Evolutionary conservation across 2,797 vertebrate genomes (phyloP), one percentile per base, ranked within the genome.

Genomic region (Neoniphon sammara): DNA sequence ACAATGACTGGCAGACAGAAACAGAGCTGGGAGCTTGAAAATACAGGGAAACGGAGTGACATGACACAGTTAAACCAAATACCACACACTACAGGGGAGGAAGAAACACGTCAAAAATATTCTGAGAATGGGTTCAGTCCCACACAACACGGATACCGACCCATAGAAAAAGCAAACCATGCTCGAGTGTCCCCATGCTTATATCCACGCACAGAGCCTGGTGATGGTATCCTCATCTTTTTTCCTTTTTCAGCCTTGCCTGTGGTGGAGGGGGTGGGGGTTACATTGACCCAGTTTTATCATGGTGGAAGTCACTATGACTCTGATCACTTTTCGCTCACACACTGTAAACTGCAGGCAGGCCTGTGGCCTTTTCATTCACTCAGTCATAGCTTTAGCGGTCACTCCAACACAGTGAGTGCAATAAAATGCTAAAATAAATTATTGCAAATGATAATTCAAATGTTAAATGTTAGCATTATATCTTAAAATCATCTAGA

Each of bases 271-370:
- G 93, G 92, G 92, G 84, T 88, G 88, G 91, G 91, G 90, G 92
- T 93, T 92, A 93, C 89, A 93, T 83, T 94, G 93, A 94, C 94
- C 93, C 93, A 95, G 90, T 92, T 94, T 94, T 92, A 88, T 94
- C 92, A 94, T 85, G 92, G 89, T 91, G 87, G 85, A 91, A 93
- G 93, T 94, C 93, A 93, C 90, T 91, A 93, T 94, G 88, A 87
- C 89, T 95, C 89, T 88, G 89, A 93, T 94, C 93, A 94, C 87
- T 92, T 91, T 86, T 71, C 78, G 68, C 87, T 91, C 91, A 89
- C 85, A 87, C 84, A 83, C 87, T 89, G 87, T 83, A 87, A 87
- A 88, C 83, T 83, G 77, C 78, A 85, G 83, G 56, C 83, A 42
- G 81, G 77, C 85, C 64, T 75, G 84, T 88, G 84, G 87, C 87